Evolutionary conservation across 2,888 invertebrate genomes (phyloP), one percentile per base, ranked within the genome.

Genomic region (Agrotis puta): DNA sequence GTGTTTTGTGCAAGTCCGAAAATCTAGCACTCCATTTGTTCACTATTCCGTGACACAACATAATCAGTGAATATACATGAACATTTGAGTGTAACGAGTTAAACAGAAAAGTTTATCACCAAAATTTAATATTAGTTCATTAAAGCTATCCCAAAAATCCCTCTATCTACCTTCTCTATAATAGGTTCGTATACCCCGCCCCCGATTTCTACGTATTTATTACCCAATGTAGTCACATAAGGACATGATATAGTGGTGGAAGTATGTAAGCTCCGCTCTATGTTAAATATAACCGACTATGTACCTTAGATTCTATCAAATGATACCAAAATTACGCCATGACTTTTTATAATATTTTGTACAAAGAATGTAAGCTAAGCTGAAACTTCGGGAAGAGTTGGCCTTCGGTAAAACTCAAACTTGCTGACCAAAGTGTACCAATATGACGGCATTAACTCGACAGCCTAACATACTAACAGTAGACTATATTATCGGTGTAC

Each of bases 301-400:
- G 74, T 78, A 84, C 72, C 74, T 74, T 82, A 74, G 72, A 75
- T 73, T 69, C 77, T 84, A 81, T 79, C 71, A 75, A 87, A 89
- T 81, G 75, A 88, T 89, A 89, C 88, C 89, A 88, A 89, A 89
- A 89, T 85, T 87, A 83, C 86, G 90, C 92, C 94, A 93, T 94
- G 94, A 94, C 94, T 91, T 93, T 92, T 89, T 87, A 90, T 92
- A 94, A 92, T 87, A 85, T 92, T 92, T 93, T 93, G 89, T 93
- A 93, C 90, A 88, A 89, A 87, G 84, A 63, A 84, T 85, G 75
- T 83, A 82, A 78, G 72, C 74, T 81, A 81, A 87, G 77, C 69
- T 78, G 76, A 67, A 62, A 50, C 63, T 67, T 58, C 53, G 69
- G 73, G 71, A 70, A 54, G 68, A 78, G 70, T 73, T 70, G 33